phyloP scores from a whole-genome alignment of 2,113 vertebrate genomes.

The Leuciscus idus region DNA sequence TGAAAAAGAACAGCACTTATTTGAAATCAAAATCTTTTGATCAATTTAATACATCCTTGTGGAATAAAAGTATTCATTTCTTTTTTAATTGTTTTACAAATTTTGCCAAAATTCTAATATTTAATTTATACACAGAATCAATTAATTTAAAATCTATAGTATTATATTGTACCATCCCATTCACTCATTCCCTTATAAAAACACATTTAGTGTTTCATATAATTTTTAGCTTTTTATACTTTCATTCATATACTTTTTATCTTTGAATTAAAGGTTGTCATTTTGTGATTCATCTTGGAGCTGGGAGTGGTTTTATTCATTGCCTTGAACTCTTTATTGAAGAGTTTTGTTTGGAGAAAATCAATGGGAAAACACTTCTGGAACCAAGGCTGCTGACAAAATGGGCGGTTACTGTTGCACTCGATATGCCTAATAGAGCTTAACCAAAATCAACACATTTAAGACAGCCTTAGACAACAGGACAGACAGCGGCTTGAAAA shows the following conservation, averaged over 20 bases:
- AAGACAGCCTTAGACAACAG: neutral
- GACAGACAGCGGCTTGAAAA: neutral
- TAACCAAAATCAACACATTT: constrained; percentile 12
- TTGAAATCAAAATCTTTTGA: too few species aligned
- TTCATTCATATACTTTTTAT: neutral
- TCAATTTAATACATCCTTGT: too few species aligned
- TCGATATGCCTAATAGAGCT: neutral
- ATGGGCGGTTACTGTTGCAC: neutral
- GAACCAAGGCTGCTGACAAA: constrained; percentile 5
- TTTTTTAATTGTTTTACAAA: too few species aligned
- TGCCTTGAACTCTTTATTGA: neutral
- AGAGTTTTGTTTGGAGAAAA: constrained; percentile 4
- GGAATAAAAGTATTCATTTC: too few species aligned
- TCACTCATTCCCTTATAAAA: neutral
- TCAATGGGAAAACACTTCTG: constrained; percentile 6
- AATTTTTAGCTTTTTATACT: neutral
- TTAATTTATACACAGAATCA: too few species aligned
- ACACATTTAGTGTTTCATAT: too few species aligned
- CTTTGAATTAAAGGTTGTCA: neutral
- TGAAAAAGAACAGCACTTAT: too few species aligned
- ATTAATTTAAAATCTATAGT: neutral
- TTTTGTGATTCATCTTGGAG: neutral
- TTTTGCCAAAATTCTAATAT: too few species aligned
- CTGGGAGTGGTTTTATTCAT: neutral
- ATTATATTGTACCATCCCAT: neutral